Evolutionary conservation across 2,113 vertebrate species (phyloP).

Genomic region (Oophaga pumilio): DNA sequence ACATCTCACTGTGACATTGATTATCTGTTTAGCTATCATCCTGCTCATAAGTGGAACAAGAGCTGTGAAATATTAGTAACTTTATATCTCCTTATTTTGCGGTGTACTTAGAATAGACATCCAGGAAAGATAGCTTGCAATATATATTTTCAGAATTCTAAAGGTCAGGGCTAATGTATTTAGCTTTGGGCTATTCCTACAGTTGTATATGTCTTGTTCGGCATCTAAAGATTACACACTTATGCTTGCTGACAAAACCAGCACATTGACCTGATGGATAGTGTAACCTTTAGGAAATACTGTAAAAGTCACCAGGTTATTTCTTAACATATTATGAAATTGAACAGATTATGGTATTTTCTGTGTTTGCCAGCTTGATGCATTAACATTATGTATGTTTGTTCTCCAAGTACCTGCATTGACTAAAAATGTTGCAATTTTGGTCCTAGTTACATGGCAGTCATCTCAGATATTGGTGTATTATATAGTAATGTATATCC

Average conservation of each 20-base stretch:
- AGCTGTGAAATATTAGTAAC: constrained; percentile 28
- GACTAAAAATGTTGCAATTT: not conserved
- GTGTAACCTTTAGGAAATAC: constrained; percentile 9
- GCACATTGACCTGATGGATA: constrained; percentile 28
- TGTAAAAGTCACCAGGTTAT: not conserved
- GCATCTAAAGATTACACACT: constrained; percentile 20
- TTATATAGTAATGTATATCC: not conserved
- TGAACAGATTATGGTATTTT: not conserved
- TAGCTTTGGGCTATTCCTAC: constrained; percentile 6
- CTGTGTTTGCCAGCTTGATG: not conserved
- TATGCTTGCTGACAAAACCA: constrained; percentile 11
- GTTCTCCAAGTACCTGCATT: not conserved
- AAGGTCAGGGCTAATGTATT: constrained; percentile 20
- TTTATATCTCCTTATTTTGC: not conserved
- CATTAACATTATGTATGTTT: not conserved
- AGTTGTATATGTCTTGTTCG: constrained; percentile 1
- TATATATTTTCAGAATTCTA: not conserved
- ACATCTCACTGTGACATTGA: constrained; percentile 22
- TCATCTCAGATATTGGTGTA: not conserved
- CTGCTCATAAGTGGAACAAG: constrained; percentile 32
- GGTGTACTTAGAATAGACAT: not conserved
- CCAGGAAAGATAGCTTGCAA: not conserved
- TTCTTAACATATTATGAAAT: constrained; percentile 8
- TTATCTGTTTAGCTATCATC: constrained; percentile 34
- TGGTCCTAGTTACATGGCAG: not conserved